Conservation (phyloP, 2,113 vertebrate species). For the Pelecanus crispus region DNA sequence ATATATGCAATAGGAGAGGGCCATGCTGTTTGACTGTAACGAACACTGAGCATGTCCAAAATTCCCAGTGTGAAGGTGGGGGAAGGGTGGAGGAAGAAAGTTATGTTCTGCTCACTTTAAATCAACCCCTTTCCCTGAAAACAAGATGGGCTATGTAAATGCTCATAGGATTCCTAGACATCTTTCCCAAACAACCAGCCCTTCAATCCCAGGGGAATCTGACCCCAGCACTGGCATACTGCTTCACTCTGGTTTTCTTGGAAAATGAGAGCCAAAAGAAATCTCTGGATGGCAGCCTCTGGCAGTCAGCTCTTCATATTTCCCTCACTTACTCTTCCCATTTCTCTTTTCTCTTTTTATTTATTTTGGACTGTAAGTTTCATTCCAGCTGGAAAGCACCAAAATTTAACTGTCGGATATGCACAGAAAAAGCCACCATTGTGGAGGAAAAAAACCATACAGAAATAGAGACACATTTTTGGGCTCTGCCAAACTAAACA, state of each 20-base stretch:
- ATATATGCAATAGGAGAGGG: background rate
- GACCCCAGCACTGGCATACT: background rate
- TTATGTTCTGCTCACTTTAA: background rate
- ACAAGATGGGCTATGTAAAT: background rate
- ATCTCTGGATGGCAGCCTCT: conserved; percentile 2
- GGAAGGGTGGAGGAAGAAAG: background rate
- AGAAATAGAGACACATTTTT: background rate
- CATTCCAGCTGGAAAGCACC: background rate
- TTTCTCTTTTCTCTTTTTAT: background rate
- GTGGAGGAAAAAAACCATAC: background rate
- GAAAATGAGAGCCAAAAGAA: background rate
- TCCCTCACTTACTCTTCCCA: background rate
- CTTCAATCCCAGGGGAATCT: background rate
- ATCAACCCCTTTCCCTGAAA: background rate
- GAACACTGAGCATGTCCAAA: background rate
- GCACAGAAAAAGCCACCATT: background rate
- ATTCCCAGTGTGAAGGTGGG: background rate
- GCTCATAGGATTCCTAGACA: background rate
- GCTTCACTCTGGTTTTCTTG: background rate
- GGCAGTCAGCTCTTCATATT: background rate
- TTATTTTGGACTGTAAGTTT: background rate
- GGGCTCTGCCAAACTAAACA: background rate
- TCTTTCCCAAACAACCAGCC: background rate
- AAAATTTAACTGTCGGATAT: background rate
- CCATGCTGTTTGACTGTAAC: background rate